These are phyloP conservation scores for Nebria salina DNA, from an alignment of 2,888 invertebrate genomes.

Conservation along the genomic window DNA sequence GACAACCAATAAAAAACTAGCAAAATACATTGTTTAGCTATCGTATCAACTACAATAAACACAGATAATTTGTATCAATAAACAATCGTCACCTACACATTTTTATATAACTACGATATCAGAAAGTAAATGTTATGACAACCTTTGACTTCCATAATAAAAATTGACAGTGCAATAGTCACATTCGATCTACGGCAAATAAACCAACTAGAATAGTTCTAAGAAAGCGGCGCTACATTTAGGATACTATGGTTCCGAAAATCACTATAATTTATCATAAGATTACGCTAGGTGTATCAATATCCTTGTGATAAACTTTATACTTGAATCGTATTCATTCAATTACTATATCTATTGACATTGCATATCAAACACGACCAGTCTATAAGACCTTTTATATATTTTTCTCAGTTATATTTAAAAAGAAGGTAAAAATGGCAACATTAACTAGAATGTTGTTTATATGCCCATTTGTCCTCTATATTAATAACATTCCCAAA, in stretches of 20 bases:
- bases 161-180: constrained; percentile 26
- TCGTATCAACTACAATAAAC: constrained; percentile 27
- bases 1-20: constrained; percentile 45
- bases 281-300: neutral
- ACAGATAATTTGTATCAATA: constrained; percentile 32
- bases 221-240: constrained; percentile 22
- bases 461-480: too few species aligned
- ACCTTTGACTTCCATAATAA: constrained; percentile 42
- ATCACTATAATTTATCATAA: constrained; percentile 2
- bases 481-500: too few species aligned
- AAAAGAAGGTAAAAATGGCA: too few species aligned
- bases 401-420: too few species aligned
- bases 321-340: too few species aligned
- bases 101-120: constrained; percentile 37
- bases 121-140: constrained; percentile 40
- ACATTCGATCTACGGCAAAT: neutral
- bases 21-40: constrained; percentile 42
- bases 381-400: too few species aligned
- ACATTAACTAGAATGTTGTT: too few species aligned
- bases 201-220: constrained; percentile 11
- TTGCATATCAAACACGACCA: too few species aligned
- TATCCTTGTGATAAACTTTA: too few species aligned
- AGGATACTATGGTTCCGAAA: neutral
- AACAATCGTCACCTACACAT: constrained; percentile 42
- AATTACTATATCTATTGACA: too few species aligned